Evolutionary conservation across 1,140 invertebrate genomes (phyloP).

Genomic region (Microvelia longipes): DNA sequence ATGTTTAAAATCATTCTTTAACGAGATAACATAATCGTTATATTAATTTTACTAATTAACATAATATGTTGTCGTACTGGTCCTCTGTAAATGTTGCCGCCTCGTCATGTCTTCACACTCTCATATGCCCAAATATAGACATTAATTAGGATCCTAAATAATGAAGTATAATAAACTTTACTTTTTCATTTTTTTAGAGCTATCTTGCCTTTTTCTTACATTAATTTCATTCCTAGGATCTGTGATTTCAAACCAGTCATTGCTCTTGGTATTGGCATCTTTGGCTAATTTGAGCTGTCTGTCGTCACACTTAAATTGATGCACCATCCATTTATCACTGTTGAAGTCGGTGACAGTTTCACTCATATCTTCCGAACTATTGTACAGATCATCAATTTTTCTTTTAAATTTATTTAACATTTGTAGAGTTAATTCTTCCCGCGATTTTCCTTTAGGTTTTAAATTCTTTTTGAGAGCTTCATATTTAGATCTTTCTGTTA

Average conservation of each 20-base stretch:
- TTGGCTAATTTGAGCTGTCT: conserved; percentile 66
- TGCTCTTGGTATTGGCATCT: conserved; percentile 83
- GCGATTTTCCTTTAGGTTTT: conserved; percentile 34
- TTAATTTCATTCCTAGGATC: conserved; percentile 91
- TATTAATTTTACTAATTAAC: no score
- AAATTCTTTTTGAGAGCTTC: conserved; percentile 46
- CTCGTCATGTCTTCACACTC: no score
- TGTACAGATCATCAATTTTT: conserved; percentile 28
- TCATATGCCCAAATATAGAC: no score
- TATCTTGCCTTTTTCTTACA: conserved; percentile 59
- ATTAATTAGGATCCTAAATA: no score
- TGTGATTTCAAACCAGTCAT: conserved; percentile 92
- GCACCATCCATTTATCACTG: conserved; percentile 42
- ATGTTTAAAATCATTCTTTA: no score
- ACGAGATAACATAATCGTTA: no score
- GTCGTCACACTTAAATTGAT: conserved; percentile 64
- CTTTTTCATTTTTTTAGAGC: neutral
- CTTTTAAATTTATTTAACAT: conserved; percentile 66
- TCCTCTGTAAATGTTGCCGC: no score
- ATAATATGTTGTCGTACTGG: no score
- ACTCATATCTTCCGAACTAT: conserved; percentile 26
- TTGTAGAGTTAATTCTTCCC: conserved; percentile 56
- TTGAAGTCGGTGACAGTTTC: conserved; percentile 20
- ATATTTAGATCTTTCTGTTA: conserved; percentile 47
- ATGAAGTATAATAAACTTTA: neutral